These are phyloP conservation scores for Trichonephila inaurata DNA, from an alignment of 1,140 invertebrate species.

Conservation along the genomic window DNA sequence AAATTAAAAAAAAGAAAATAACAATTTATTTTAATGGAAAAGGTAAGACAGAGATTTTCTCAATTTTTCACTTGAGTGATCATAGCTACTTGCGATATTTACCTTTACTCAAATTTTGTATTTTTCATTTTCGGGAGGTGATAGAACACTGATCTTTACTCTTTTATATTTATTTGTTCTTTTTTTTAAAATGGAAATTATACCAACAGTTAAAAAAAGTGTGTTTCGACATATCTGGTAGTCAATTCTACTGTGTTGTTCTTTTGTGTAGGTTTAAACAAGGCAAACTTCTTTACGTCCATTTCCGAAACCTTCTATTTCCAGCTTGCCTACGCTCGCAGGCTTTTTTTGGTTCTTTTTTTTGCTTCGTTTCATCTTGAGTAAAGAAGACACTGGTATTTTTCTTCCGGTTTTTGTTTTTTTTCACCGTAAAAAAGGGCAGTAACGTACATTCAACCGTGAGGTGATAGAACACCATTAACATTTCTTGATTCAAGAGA, in stretches of 20 bases:
- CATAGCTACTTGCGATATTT: too few relatives aligned
- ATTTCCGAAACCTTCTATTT: neutral
- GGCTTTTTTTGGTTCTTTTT: neutral
- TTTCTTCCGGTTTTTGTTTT: neutral
- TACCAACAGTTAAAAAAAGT: neutral
- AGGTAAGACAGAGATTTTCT: too few relatives aligned
- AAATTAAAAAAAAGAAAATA: too few relatives aligned
- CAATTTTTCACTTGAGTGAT: too few relatives aligned
- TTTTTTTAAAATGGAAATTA: too few relatives aligned
- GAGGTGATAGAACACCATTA: neutral
- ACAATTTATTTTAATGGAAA: too few relatives aligned
- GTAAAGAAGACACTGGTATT: constrained; percentile 1
- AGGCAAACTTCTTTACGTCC: neutral
- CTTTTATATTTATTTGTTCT: too few relatives aligned
- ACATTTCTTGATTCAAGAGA: neutral
- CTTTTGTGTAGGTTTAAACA: neutral
- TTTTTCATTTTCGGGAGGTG: too few relatives aligned
- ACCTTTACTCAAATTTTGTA: too few relatives aligned
- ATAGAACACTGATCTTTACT: too few relatives aligned
- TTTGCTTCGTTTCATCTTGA: neutral
- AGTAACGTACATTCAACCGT: neutral
- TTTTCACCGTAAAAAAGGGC: neutral
- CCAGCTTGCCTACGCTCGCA: constrained; percentile 8
- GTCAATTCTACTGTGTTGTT: neutral
- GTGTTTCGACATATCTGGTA: neutral